Base-by-base conservation (phyloP, 2,888 invertebrate genomes). In the Leptogaster cylindrica region DNA sequence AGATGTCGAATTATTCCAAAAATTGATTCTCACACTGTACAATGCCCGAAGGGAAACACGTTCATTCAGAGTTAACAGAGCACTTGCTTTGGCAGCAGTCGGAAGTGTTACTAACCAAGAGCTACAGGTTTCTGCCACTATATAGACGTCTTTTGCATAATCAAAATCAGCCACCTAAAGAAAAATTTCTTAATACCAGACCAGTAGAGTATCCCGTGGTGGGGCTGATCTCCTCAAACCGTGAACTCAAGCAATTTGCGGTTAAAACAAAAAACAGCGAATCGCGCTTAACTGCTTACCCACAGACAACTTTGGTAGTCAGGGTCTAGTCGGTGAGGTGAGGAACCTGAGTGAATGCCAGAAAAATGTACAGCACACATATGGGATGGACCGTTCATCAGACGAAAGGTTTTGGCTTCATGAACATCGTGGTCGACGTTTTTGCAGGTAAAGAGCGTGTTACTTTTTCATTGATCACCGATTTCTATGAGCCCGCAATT, bases 141-240 rank as follows among this genome's bases (percentile, higher is more conserved):
- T 61, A 61, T 61, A 61, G 61, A 61, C 44, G 44, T 61, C 41
- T 61, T 61, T 61, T 61, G 61, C 61, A 61, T 61, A 61, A 61
- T 61, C 61, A 44, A 44, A 61, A 44, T 44, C 44, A 61, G 31
- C 16, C 25, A 44, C 27, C 31, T 44, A 61, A 41, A 61, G 27
- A 44, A 44, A 44, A 12, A 61, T 61, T 44, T 61, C 61, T 61
- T 44, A 61, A 61, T 44, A 44, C 12, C 10, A 44, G 61, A 61
- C 44, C 27, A 44, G 61, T 7, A 25, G 20, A 23, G 39, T 58
- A 41, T 41, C 27, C 41, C 25, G 14, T 14, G 12, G 16, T 41
- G 12, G 25, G 2, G 58, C 58, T 25, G 61, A 28, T 44, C 36
- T 58, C 12, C 20, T 39, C 10, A 44, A 36, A 12, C 10, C 27